Evolutionary conservation across 2,797 vertebrate species (phyloP), one percentile per base, ranked within the genome.

Genomic region (Sebastes itinus): DNA sequence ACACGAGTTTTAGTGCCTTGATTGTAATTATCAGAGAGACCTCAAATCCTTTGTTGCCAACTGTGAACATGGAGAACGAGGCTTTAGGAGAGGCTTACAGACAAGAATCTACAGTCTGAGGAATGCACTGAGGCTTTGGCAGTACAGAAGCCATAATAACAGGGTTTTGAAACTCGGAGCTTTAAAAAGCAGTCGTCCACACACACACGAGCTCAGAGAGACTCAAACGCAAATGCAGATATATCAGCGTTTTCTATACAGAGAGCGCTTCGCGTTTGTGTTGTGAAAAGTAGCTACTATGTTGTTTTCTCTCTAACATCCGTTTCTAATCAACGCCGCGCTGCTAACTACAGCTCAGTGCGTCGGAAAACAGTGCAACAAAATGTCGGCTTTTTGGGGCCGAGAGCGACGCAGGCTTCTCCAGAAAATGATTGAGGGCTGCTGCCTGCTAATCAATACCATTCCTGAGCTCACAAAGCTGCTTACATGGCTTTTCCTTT

Each of bases 111-210:
- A 80, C 80, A 89, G 92, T 89, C 88, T 88, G 81, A 93, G 95
- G 93, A 94, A 96, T 94, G 94, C 75, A 84, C 1, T 69, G 77
- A 94, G 88, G 61, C 42, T 94, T 94, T 96, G 95, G 94, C 94
- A 95, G 91, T 92, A 95, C 88, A 83, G 1, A 83, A 89, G 91
- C 89, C 93, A 89, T 96, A 95, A 96, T 96, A 88, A 95, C 84
- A 95, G 82, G 88, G 93, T 96, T 95, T 96, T 84, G 79, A 94
- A 94, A 95, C 72, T 80, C 87, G 20, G 32, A 90, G 81, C 95
- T 94, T 94, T 92, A 87, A 90, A 95, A 95, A 94, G 89, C 84
- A 89, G 87, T 82, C 55, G 87, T 89, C 78, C 69, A n/a, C 88
- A 79, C 77, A 81, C 49, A 54, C 49, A 25, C 20, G 76, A 28